These are phyloP conservation scores for Argyresthia goedartella DNA, from an alignment of 2,888 invertebrate species.

Conservation along the genomic window DNA sequence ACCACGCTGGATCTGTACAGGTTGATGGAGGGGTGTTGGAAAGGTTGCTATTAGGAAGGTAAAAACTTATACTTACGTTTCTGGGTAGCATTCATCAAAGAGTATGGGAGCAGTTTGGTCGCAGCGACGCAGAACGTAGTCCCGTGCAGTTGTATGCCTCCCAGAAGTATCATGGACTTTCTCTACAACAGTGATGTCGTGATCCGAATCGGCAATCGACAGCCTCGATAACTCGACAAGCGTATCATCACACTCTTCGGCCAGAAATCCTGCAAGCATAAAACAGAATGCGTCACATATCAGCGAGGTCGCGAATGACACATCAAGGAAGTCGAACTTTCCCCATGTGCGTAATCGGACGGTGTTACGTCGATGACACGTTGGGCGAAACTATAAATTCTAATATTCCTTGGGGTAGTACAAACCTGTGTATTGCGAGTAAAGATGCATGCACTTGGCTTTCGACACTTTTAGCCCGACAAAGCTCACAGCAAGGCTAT, in stretches of 20 bases:
- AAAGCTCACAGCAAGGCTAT: constrained; percentile 60
- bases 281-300: constrained; percentile 15
- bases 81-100: constrained; percentile 77
- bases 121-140: constrained; percentile 75
- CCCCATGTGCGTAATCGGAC: constrained; percentile 42
- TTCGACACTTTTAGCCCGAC: constrained; percentile 62
- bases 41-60: no score
- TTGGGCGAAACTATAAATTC: neutral
- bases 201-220: constrained; percentile 57
- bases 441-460: constrained; percentile 73
- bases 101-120: constrained; percentile 72
- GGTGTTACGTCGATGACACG: constrained; percentile 22
- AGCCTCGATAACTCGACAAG: constrained; percentile 65
- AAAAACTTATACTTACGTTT: constrained; percentile 57
- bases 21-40: no score
- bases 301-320: constrained; percentile 26
- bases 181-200: constrained; percentile 55
- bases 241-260: constrained; percentile 71
- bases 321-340: constrained; percentile 63
- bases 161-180: constrained; percentile 48
- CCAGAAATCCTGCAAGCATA: constrained; percentile 52
- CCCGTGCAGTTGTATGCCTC: constrained; percentile 48
- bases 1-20: no score
- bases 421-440: constrained; percentile 68
- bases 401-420: constrained; percentile 3